Conservation (phyloP, 2,113 vertebrate species). For the Kryptolebias marmoratus region DNA sequence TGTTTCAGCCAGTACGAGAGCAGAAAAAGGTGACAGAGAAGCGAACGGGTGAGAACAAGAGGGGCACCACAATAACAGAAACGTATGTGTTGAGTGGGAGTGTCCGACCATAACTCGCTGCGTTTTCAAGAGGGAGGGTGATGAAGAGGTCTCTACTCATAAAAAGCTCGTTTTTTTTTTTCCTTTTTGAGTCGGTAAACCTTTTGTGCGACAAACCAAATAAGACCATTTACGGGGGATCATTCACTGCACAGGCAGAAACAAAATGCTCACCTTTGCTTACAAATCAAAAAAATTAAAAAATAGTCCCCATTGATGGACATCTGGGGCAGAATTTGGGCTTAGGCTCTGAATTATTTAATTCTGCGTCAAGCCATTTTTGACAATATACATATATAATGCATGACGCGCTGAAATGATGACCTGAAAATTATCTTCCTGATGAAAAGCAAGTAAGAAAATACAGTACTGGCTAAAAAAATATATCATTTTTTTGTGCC, state of each 20-base stretch:
- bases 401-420: too few relatives aligned
- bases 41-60: constrained; percentile 55
- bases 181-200: constrained; percentile 34
- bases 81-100: constrained; percentile 45
- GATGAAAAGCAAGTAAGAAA: too few relatives aligned
- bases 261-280: constrained; percentile 2
- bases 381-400: too few relatives aligned
- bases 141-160: constrained; percentile 31
- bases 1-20: constrained; percentile 10
- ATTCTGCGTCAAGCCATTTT: too few relatives aligned
- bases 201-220: constrained; percentile 23
- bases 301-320: too few relatives aligned
- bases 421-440: too few relatives aligned
- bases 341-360: too few relatives aligned
- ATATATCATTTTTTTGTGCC: too few relatives aligned
- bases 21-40: constrained; percentile 37
- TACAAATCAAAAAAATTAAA: not conserved
- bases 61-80: constrained; percentile 33
- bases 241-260: not conserved
- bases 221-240: constrained; percentile 22
- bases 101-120: constrained; percentile 37
- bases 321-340: too few relatives aligned
- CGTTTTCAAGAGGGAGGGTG: constrained; percentile 48
- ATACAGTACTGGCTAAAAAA: too few relatives aligned
- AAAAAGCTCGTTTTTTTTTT: constrained; percentile 28